Conservation (phyloP, 1,140 invertebrate species). For the Meteorus sp. region DNA sequence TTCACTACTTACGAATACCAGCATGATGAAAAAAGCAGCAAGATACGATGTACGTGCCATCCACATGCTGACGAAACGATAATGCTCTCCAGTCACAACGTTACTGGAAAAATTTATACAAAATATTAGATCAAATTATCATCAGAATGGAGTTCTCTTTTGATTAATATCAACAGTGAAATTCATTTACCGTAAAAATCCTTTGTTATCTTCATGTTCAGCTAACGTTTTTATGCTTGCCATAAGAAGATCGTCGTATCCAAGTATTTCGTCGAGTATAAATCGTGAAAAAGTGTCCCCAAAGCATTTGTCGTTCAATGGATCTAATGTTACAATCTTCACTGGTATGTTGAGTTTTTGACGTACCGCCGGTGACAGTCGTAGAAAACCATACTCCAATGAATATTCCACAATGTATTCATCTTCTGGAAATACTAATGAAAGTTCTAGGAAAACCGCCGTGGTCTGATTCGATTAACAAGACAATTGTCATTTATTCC, state of each 20-base stretch:
- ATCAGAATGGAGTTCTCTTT: too few species aligned
- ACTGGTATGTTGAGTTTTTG: constrained; percentile 89
- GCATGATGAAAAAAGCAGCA: constrained; percentile 94
- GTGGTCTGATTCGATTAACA: too few species aligned
- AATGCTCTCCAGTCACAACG: constrained; percentile 98
- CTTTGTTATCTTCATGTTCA: constrained; percentile 96
- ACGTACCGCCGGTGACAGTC: constrained; percentile 82
- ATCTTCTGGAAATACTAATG: constrained; percentile 80
- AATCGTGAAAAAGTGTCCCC: constrained; percentile 89
- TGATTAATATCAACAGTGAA: too few species aligned
- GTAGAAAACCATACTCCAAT: constrained; percentile 93
- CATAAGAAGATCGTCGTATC: constrained; percentile 97
- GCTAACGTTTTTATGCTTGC: constrained; percentile 93
- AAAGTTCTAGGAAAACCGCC: constrained; percentile 16
- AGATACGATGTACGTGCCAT: constrained; percentile 91
- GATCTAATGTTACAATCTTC: constrained; percentile 89
- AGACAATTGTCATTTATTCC: too few species aligned
- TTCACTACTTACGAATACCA: constrained; percentile 91
- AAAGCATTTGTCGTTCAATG: constrained; percentile 86
- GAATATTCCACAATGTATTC: constrained; percentile 98
- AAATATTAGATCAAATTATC: constrained; percentile 2
- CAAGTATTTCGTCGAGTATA: constrained; percentile 89
- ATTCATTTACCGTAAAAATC: constrained; percentile 73
- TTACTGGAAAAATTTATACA: constrained; percentile 68
- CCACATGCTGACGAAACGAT: constrained; percentile 97